Conservation (phyloP, 2,797 vertebrate genomes). For the Rachycentron canadum region DNA sequence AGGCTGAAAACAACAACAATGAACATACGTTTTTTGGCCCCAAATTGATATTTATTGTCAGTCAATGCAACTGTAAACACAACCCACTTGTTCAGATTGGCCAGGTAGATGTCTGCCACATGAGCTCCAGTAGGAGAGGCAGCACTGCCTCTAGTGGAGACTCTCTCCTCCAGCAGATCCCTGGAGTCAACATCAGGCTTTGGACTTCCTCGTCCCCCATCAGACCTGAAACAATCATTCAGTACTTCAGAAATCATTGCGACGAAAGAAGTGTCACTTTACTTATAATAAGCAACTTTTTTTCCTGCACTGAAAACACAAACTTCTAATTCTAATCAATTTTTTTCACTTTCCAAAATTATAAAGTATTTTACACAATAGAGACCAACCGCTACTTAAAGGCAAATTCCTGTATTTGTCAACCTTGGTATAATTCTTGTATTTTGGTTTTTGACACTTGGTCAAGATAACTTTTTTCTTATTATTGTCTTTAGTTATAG, state of each 20-base stretch:
- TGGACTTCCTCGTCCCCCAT: constrained; percentile 93
- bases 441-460: neutral
- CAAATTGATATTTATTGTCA: neutral
- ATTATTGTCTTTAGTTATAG: neutral
- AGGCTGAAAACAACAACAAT: constrained; percentile 11
- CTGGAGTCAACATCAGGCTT: constrained; percentile 91
- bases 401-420: neutral
- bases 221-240: constrained; percentile 83
- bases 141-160: constrained; percentile 92
- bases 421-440: neutral
- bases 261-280: constrained; percentile 3
- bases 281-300: neutral
- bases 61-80: neutral
- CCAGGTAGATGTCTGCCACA: constrained; percentile 97
- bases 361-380: neutral
- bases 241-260: neutral
- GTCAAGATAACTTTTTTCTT: neutral
- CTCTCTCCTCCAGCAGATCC: constrained; percentile 90
- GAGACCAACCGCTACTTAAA: neutral
- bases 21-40: neutral
- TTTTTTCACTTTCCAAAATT: neutral
- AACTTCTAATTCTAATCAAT: neutral
- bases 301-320: neutral
- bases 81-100: constrained; percentile 97
- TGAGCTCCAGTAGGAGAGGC: constrained; percentile 95